Base-by-base conservation (phyloP, 2,888 invertebrate species). In the Euclidia mi region DNA sequence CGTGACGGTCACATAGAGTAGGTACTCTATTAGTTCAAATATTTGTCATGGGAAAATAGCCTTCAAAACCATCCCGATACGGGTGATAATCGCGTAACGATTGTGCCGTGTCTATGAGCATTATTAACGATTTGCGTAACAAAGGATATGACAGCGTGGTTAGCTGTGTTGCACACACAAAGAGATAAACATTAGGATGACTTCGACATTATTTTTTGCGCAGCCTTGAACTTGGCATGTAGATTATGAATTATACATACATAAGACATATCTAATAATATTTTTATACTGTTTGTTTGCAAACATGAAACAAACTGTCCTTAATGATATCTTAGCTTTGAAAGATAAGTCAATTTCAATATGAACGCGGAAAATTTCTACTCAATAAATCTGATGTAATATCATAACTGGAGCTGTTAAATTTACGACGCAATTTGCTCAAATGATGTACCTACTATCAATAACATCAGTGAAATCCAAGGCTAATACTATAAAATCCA, bases 1-100 rank as follows among this genome's bases (percentile, higher is more conserved):
- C 88, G 82, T 89, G 89, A 89, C 88, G 82, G 82, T 84, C 84
- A 77, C 68, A 71, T 66, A 65, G 20, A 25, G 20, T 25, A 67
- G 55, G 42, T 35, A 66, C 52, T 59, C 56, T 34, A 71, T 25
- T 50, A 12, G 47, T 46, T 45, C 45, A 65, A n/a, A 68, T 41
- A 10, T 28, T 47, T 25, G 29, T 20, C 35, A 68, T 65, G 70
- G 41, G 52, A 62, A 65, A 49, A 58, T 55, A 40, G 44, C 48
- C 32, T 11, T 56, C 10, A 60, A 20, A 14, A 3, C 9, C 12
- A 37, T 0, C 7, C 6, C 0, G 3, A 46, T 58, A 66, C 38
- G 57, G 56, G 9, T 38, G 41, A 53, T 35, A 59, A 15, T 69
- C 17, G 48, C 18, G 9, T 43, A 49, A 35, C 25, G 46, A 32